A percentile compares a stretch with the other conserved stretches of the same genome.
Conservation (phyloP, 2,113 vertebrate genomes). For the Tetraodon nigroviridis region DNA sequence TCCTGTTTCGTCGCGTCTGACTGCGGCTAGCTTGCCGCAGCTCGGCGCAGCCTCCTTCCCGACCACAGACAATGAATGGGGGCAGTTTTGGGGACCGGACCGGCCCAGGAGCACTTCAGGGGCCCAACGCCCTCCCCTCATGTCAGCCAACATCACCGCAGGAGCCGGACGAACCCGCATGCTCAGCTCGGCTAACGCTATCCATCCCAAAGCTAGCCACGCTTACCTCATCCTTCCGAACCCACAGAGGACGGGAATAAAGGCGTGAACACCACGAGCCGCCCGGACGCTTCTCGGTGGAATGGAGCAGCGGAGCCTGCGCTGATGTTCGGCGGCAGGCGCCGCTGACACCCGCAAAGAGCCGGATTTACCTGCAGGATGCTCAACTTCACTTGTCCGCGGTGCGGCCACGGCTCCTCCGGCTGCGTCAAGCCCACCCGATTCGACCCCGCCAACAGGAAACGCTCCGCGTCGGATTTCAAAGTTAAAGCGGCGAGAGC, state of each 20-base stretch:
- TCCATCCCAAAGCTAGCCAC: conserved; percentile 6
- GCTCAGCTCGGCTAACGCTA: not conserved
- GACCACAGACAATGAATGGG: conserved; percentile 67
- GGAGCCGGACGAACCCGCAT: not conserved
- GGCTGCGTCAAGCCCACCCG: conserved; percentile 25
- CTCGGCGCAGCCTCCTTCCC: conserved; percentile 46
- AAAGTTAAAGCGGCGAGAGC: conserved; percentile 30
- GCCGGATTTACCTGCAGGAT: conserved; percentile 58
- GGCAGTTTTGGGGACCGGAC: conserved; percentile 33
- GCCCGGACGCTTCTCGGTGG: not conserved
- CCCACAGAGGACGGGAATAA: conserved; percentile 15
- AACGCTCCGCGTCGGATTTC: rapidly evolving
- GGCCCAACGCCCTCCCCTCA: not conserved
- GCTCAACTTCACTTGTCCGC: conserved; percentile 71
- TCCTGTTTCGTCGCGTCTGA: conserved; percentile 25
- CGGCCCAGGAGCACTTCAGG: conserved; percentile 32
- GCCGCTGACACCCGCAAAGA: not conserved
- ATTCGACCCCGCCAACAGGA: conserved; percentile 5
- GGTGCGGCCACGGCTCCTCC: conserved; percentile 41
- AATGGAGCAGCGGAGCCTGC: not conserved
- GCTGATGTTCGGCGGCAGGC: no score
- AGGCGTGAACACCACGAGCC: not conserved
- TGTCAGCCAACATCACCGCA: not conserved
- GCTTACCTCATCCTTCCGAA: conserved; percentile 9
- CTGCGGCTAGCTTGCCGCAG: conserved; percentile 44